A percentile compares a stretch with the other conserved stretches of the same genome.
phyloP scores from a whole-genome alignment of 2,113 vertebrate genomes.

The Lagenorhynchus albirostris region DNA sequence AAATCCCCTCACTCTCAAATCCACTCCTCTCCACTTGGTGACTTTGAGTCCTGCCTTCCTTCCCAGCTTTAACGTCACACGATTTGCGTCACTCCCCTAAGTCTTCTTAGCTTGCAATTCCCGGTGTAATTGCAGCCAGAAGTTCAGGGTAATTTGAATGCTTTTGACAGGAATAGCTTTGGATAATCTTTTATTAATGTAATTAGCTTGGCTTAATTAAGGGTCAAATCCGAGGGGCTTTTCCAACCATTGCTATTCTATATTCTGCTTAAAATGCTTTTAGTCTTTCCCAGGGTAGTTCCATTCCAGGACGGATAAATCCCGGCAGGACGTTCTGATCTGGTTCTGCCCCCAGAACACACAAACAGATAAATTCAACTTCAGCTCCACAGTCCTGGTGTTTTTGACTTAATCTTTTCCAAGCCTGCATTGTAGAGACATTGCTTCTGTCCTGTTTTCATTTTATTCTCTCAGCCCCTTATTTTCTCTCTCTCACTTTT shows the following conservation, averaged over 20 bases:
- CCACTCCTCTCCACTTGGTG: background rate
- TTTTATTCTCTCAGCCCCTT: background rate
- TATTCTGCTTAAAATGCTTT: background rate
- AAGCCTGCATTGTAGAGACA: background rate
- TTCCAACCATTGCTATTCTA: background rate
- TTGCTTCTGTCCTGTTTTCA: background rate
- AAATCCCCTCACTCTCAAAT: background rate
- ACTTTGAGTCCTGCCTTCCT: background rate
- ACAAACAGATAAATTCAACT: constrained; percentile 13
- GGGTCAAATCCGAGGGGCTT: constrained; percentile 58
- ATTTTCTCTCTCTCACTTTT: background rate
- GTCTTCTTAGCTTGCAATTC: constrained; percentile 26
- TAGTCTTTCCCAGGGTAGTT: background rate
- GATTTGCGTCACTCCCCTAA: background rate
- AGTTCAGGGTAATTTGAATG: constrained; percentile 48
- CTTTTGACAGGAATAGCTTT: constrained; percentile 48
- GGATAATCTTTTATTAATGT: constrained; percentile 69
- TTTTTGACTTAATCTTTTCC: constrained; percentile 25
- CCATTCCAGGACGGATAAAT: constrained; percentile 25
- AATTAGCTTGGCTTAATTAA: constrained; percentile 68
- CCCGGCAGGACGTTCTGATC: constrained; percentile 41
- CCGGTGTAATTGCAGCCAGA: constrained; percentile 24
- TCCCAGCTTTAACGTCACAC: background rate
- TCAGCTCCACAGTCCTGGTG: constrained; percentile 8
- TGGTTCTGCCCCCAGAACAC: constrained; percentile 8